Percentiles rank a stretch among this genome's conserved stretches.
phyloP scores from a whole-genome alignment of 2,888 invertebrate genomes.

The Catocala nupta region DNA sequence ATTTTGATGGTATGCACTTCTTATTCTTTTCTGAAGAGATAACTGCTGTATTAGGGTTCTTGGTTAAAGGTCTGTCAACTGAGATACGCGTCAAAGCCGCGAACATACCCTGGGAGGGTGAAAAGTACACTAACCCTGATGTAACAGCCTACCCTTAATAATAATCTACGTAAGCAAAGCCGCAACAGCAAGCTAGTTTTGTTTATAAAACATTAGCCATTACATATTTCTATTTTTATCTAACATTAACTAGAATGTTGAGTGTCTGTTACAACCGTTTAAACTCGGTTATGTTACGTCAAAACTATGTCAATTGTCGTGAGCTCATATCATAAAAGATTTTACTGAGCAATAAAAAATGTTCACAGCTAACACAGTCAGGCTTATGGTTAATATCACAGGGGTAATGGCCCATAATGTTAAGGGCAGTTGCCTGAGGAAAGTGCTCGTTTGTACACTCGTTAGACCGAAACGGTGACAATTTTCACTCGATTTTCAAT shows the following conservation, averaged over 20 bases:
- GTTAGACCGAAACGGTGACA: slow-evolving; percentile 63
- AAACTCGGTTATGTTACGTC: slow-evolving; percentile 3
- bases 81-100: no score
- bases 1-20: no score
- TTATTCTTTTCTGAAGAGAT: no score
- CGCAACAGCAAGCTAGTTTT: no score
- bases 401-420: slow-evolving; percentile 61
- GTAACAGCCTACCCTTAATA: no score
- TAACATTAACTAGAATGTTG: background rate
- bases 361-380: slow-evolving; percentile 23
- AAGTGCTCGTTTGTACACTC: slow-evolving; percentile 61
- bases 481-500: slow-evolving; percentile 76
- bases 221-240: no score
- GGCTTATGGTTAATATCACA: slow-evolving; percentile 26
- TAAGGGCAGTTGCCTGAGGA: slow-evolving; percentile 68
- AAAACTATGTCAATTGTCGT: slow-evolving; percentile 25
- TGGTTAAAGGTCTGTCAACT: no score
- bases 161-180: no score
- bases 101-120: no score
- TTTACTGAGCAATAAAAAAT: slow-evolving; percentile 30
- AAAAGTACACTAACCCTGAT: no score
- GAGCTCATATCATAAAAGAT: slow-evolving; percentile 18
- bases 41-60: no score
- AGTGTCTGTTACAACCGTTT: background rate
- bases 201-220: no score